A percentile compares a stretch with the other conserved stretches of the same genome.
Evolutionary conservation across 2,797 vertebrate genomes (phyloP).

Genomic region (Spea hammondii): DNA sequence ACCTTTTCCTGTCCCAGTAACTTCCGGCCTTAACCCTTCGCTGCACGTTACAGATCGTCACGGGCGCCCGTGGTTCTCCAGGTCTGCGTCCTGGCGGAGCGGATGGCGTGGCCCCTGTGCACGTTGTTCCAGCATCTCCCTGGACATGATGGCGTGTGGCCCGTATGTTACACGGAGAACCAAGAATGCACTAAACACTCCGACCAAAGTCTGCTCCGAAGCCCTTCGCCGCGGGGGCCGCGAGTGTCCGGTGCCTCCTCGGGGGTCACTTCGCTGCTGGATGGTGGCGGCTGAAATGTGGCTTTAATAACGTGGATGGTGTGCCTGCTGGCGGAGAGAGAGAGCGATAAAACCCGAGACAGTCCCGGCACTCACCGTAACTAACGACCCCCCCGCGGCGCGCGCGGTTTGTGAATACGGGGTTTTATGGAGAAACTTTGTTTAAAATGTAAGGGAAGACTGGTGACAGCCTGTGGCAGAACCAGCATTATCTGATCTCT

Average conservation of each 20-base stretch:
- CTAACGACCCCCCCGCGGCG: too few species aligned
- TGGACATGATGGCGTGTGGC: slow-evolving; percentile 17
- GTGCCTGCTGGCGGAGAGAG: slow-evolving; percentile 33
- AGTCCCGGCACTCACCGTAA: neutral
- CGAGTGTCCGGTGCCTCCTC: neutral
- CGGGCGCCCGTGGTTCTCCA: too few species aligned
- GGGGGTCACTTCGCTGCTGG: slow-evolving; percentile 14
- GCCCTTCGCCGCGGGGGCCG: neutral
- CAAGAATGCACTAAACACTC: slow-evolving; percentile 31
- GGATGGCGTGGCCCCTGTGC: too few species aligned
- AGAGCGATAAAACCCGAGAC: neutral
- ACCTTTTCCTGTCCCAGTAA: too few species aligned
- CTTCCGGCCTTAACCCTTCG: too few species aligned
- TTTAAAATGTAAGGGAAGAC: too few species aligned
- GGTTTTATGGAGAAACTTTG: too few species aligned
- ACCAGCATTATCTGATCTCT: too few species aligned
- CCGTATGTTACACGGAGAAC: slow-evolving; percentile 27
- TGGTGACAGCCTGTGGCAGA: neutral
- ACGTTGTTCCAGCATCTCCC: neutral
- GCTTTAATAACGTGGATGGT: slow-evolving; percentile 27
- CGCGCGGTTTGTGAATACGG: too few species aligned
- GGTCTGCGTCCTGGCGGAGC: too few species aligned
- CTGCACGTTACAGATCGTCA: too few species aligned
- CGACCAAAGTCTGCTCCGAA: neutral
- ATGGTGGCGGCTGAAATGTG: slow-evolving; percentile 25